These are phyloP conservation scores for Conomelus anceps DNA, from an alignment of 2,888 invertebrate species.

Conservation along the genomic window DNA sequence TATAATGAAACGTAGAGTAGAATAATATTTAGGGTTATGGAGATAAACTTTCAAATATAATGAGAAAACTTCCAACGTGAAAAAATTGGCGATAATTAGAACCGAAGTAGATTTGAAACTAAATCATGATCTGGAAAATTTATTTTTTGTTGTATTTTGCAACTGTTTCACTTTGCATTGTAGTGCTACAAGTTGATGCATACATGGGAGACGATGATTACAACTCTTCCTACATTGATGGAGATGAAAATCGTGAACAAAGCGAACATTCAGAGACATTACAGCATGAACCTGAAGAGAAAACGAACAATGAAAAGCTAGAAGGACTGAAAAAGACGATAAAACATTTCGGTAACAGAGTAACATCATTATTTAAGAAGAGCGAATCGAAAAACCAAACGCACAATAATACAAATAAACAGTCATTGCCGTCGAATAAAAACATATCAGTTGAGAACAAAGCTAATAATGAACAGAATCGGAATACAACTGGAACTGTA, in stretches of 20 bases:
- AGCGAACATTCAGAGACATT: not conserved
- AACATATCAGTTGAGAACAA: not conserved
- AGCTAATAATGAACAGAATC: not conserved
- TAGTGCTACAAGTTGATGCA: not conserved
- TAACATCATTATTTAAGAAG: not conserved
- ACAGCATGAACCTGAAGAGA: not conserved
- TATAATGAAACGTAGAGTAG: too few species aligned
- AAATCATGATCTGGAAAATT: not conserved
- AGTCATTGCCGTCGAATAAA: not conserved
- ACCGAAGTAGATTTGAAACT: not conserved
- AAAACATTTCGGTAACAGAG: not conserved
- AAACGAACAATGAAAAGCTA: not conserved
- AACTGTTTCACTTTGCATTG: not conserved
- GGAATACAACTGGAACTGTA: not conserved
- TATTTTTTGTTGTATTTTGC: not conserved
- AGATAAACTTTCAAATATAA: too few species aligned
- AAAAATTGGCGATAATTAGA: not conserved
- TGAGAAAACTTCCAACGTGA: too few species aligned
- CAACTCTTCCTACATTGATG: not conserved
- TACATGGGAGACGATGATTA: not conserved
- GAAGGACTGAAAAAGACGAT: not conserved
- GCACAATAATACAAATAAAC: not conserved
- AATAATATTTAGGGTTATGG: too few species aligned
- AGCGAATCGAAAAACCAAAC: not conserved
- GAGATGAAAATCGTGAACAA: not conserved